phyloP scores from a whole-genome alignment of 1,140 invertebrate species.

The Charaxes varanes region DNA sequence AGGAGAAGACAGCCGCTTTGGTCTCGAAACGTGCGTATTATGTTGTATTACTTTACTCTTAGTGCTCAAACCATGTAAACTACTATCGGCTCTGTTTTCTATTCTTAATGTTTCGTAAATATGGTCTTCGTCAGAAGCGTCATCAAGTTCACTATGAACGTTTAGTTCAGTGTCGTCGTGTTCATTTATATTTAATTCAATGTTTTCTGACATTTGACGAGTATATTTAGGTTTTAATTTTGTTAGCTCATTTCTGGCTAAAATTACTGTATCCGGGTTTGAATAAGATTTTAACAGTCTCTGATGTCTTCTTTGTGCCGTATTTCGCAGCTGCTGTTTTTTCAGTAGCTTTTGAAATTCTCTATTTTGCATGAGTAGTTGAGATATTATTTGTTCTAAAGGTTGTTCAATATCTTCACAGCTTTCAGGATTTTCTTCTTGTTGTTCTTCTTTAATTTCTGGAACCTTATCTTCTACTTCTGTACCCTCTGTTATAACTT shows the following conservation, averaged over 20 bases:
- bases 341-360: constrained; percentile 87
- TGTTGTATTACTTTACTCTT: constrained; percentile 58
- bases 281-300: constrained; percentile 72
- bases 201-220: constrained; percentile 66
- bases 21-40: constrained; percentile 28
- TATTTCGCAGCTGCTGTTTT: constrained; percentile 78
- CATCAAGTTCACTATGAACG: constrained; percentile 18
- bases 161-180: constrained; percentile 13
- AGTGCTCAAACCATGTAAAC: constrained; percentile 35
- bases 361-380: constrained; percentile 87
- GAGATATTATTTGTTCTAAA: constrained; percentile 86
- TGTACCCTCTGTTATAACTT: constrained; percentile 58
- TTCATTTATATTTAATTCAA: constrained; percentile 31
- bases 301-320: constrained; percentile 73
- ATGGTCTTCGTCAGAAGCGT: constrained; percentile 74
- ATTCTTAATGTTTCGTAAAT: constrained; percentile 69
- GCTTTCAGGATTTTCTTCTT: constrained; percentile 53
- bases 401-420: constrained; percentile 73
- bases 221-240: constrained; percentile 62
- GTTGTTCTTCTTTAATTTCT: constrained; percentile 28
- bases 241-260: constrained; percentile 50
- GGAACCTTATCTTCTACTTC: constrained; percentile 45
- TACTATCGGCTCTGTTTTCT: constrained; percentile 39
- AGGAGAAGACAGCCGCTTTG: constrained; percentile 45
- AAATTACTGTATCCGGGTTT: constrained; percentile 60